Conservation (phyloP, 2,888 invertebrate species). For the Microctonus brassicae region DNA sequence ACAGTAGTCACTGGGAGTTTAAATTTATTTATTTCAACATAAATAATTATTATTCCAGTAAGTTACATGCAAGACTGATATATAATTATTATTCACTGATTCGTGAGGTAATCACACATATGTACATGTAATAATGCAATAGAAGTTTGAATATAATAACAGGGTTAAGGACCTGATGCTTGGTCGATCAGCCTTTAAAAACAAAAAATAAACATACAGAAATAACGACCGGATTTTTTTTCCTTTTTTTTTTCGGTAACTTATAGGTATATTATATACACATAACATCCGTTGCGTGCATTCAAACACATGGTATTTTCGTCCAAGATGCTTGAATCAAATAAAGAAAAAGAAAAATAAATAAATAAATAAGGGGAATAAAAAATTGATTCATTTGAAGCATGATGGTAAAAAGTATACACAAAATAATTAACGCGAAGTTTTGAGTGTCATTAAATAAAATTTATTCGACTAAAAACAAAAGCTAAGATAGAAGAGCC, state of each 20-base stretch:
- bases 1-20: too few relatives aligned
- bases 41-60: too few relatives aligned
- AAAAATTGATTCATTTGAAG: not conserved
- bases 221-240: not conserved
- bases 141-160: not conserved
- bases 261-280: not conserved
- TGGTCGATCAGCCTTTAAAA: not conserved
- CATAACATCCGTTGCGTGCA: not conserved
- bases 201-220: not conserved
- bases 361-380: not conserved
- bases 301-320: not conserved
- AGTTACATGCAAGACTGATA: too few relatives aligned
- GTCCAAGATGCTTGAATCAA: not conserved
- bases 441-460: conserved; percentile 4
- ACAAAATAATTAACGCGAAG: not conserved
- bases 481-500: not conserved
- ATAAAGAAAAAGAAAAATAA: too few relatives aligned
- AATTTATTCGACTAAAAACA: conserved; percentile 1
- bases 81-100: not conserved
- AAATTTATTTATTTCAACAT: too few relatives aligned
- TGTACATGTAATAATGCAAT: not conserved
- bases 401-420: not conserved
- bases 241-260: not conserved
- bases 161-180: not conserved
- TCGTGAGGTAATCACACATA: not conserved